Evolutionary conservation across 2,888 invertebrate genomes (phyloP), one percentile per base, ranked within the genome.

Genomic region (Tinea pellionella): DNA sequence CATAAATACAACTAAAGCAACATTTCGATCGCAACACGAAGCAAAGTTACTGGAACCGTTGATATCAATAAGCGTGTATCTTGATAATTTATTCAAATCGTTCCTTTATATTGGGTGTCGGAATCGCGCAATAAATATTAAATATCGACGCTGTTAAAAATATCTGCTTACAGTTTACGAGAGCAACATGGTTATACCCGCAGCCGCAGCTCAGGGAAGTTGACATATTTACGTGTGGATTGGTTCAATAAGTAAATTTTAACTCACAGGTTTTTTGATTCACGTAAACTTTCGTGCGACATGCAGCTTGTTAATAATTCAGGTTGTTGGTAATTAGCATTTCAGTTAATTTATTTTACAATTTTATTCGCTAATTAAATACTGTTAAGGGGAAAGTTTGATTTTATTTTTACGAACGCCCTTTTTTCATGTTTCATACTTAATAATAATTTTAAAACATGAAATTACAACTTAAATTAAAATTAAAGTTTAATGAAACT

Each of bases 131-230:
- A 87, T 87, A 87, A 87, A 87, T 87, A 86, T 86, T 85, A 83
- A 87, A 87, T 87, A 87, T 87, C 84, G 83, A 78, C 71, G 80
- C 76, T 73, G 78, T 83, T 85, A 84, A 85, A 63, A 85, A 84
- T 87, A 87, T 87, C 87, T 77, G 65, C 79, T 87, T 87, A 87
- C 87, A 85, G 69, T 87, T 87, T 87, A 87, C 76, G 87, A 86
- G 86, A 77, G 76, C 59, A 16, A 13, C 55, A n/a, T 19, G 59
- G 59, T 37, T 13, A n/a, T n/a, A n/a, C n/a, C 19, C 11, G 18
- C 85, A 78, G 64, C 62, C 66, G 70, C 69, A 51, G 43, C 43
- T 24, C 69, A 32, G 30, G 37, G 24, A 13, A 13, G 9, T 15
- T 16, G 47, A 47, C 47, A 47, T 47, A 18, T 47, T 47, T 47